A percentile compares a stretch with the other conserved stretches of the same genome.
Evolutionary conservation across 2,113 vertebrate species (phyloP).

Genomic region (Malurus cyaneus): DNA sequence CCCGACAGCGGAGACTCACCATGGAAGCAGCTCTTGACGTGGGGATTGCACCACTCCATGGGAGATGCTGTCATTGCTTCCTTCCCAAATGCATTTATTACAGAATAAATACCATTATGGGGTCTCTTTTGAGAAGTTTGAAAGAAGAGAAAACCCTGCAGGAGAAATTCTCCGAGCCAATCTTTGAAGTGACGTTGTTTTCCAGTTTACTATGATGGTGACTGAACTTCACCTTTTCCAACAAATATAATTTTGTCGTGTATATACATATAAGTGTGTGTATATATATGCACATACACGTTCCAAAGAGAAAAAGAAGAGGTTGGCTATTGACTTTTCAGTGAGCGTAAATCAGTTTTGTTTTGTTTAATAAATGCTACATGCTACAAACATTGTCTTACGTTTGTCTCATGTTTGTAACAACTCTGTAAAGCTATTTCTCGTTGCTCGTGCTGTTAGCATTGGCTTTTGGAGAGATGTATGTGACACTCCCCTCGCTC

Average conservation of each 20-base stretch:
- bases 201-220: constrained; percentile 76
- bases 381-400: constrained; percentile 74
- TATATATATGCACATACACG: constrained; percentile 60
- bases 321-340: constrained; percentile 71
- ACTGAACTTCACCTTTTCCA: constrained; percentile 69
- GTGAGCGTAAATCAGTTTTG: constrained; percentile 68
- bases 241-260: constrained; percentile 62
- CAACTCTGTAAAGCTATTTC: constrained; percentile 67
- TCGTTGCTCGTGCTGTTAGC: constrained; percentile 73
- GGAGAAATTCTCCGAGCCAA: constrained; percentile 47
- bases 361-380: constrained; percentile 76
- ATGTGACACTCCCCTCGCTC: background rate
- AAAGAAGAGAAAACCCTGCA: constrained; percentile 50
- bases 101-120: constrained; percentile 51
- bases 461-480: constrained; percentile 69
- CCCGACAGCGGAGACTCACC: constrained; percentile 31
- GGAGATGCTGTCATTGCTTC: constrained; percentile 67
- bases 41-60: constrained; percentile 69
- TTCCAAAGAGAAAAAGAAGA: constrained; percentile 63
- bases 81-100: constrained; percentile 59
- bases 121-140: constrained; percentile 59
- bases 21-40: constrained; percentile 56
- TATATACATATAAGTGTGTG: constrained; percentile 63
- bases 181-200: constrained; percentile 58
- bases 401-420: constrained; percentile 75